These are phyloP conservation scores for Rhynchotus rufescens DNA, from an alignment of 2,797 vertebrate species.

Conservation along the genomic window DNA sequence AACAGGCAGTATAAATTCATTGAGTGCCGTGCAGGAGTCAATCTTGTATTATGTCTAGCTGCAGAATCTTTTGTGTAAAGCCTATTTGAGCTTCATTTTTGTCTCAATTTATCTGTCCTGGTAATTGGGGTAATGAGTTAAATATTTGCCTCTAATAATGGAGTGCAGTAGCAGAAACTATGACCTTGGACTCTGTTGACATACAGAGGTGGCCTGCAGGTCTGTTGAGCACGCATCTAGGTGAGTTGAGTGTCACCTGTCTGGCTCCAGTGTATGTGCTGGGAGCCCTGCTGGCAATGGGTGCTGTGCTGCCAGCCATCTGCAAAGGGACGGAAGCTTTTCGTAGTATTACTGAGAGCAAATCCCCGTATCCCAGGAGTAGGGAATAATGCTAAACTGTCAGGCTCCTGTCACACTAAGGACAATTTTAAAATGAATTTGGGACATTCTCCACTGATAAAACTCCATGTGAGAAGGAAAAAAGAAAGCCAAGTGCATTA, in stretches of 20 bases:
- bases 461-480: neutral
- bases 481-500: neutral
- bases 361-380: neutral
- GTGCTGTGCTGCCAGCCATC: neutral
- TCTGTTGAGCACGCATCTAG: neutral
- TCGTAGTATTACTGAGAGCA: neutral
- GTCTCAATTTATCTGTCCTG: neutral
- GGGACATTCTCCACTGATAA: neutral
- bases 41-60: neutral
- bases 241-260: neutral
- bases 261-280: neutral
- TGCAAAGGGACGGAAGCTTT: neutral
- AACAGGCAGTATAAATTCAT: neutral
- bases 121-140: neutral
- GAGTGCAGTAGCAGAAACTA: neutral
- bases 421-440: neutral
- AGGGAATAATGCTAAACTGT: neutral
- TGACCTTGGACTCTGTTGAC: neutral
- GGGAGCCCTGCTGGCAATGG: neutral
- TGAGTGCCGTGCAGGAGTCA: neutral
- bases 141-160: neutral
- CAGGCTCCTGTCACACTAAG: neutral
- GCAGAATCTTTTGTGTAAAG: neutral
- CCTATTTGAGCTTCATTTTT: neutral
- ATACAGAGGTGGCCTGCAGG: neutral